These are phyloP conservation scores for Aplysina aerophoba DNA, from an alignment of 37 sponge, comb jelly and placozoan genomes.

Conservation along the genomic window DNA sequence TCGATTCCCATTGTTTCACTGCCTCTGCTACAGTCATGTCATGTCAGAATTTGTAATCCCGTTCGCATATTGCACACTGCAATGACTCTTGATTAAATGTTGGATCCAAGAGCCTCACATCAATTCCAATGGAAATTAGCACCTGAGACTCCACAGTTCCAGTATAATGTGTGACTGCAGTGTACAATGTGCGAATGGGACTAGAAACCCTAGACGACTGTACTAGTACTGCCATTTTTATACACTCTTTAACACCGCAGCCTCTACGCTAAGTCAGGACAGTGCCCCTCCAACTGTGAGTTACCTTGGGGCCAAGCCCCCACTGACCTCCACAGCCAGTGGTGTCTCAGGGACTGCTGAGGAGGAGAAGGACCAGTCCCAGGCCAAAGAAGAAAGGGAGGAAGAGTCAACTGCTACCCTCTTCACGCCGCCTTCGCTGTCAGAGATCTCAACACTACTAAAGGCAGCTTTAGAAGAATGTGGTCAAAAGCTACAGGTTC, in stretches of 20 bases:
- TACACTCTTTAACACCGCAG: not conserved
- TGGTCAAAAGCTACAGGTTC: not conserved
- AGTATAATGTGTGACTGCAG: no score
- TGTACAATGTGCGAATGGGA: no score
- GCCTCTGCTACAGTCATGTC: no score
- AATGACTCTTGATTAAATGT: no score
- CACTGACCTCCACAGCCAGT: not conserved
- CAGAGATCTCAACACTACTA: not conserved
- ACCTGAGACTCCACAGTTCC: no score
- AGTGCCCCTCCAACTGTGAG: constrained; percentile 18
- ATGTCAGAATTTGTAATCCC: no score
- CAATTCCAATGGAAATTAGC: no score
- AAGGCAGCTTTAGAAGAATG: not conserved
- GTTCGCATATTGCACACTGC: no score
- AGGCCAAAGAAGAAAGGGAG: constrained; percentile 65
- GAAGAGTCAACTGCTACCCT: constrained; percentile 32
- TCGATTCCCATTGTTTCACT: no score
- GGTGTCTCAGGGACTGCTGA: not conserved
- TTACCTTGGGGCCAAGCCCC: constrained; percentile 2
- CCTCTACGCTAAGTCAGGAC: not conserved
- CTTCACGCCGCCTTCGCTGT: not conserved
- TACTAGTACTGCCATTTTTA: no score
- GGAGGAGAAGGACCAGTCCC: not conserved
- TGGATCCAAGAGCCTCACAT: no score
- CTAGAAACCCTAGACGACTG: no score